Percentiles rank a stretch among this genome's conserved stretches.
Conservation (phyloP, 2,797 vertebrate species). For the Dallia pectoralis region DNA sequence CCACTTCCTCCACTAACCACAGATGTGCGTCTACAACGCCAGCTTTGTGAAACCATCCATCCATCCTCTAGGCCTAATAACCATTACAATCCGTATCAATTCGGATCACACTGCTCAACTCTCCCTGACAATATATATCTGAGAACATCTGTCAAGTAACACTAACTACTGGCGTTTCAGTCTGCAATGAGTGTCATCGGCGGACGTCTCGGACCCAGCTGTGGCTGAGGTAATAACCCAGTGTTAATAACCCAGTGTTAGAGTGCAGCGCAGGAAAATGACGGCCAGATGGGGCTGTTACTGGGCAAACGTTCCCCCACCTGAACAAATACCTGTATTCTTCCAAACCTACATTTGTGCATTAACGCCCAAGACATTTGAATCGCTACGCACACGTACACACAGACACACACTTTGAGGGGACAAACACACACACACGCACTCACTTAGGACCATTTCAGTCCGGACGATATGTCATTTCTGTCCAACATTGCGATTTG, state of each 20-base stretch:
- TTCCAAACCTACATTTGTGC: conserved; percentile 73
- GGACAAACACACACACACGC: conserved; percentile 28
- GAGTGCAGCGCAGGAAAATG: conserved; percentile 40
- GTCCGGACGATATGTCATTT: conserved; percentile 69
- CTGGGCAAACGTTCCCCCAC: conserved; percentile 64
- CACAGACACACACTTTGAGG: conserved; percentile 4
- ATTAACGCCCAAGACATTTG: conserved; percentile 68
- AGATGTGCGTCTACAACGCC: not conserved
- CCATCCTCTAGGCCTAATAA: conserved; percentile 23
- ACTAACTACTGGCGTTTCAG: conserved; percentile 48
- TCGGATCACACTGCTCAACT: conserved; percentile 24
- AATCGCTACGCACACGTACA: conserved; percentile 60
- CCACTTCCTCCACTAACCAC: not conserved
- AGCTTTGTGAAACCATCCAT: not conserved
- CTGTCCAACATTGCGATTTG: conserved; percentile 73
- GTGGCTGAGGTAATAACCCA: conserved; percentile 56
- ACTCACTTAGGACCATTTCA: conserved; percentile 63
- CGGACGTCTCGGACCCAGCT: conserved; percentile 55
- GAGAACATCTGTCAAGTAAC: conserved; percentile 35
- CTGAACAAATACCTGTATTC: conserved; percentile 83
- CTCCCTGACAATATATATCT: conserved; percentile 50
- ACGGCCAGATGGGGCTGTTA: conserved; percentile 54
- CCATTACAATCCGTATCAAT: conserved; percentile 38
- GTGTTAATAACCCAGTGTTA: conserved; percentile 31
- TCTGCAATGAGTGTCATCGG: conserved; percentile 58